phyloP scores from a whole-genome alignment of 2,888 invertebrate genomes.

The Parnassius smintheus region DNA sequence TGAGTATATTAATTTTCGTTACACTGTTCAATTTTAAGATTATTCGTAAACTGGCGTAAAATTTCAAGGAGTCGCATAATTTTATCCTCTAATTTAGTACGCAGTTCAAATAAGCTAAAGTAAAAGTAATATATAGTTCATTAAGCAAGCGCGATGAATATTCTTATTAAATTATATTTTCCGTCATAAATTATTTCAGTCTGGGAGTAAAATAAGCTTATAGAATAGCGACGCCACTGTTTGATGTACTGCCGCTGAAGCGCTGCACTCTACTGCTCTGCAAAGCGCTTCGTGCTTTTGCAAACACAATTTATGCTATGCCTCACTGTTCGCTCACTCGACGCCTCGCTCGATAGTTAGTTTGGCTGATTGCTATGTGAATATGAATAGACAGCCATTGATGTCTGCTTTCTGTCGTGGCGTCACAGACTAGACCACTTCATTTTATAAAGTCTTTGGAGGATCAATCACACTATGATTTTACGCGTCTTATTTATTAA shows the following conservation, averaged over 20 bases:
- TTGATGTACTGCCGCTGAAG: constrained; percentile 24
- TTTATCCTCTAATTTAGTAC: too few species aligned
- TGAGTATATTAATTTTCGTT: too few species aligned
- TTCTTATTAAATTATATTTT: constrained; percentile 23
- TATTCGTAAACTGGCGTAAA: too few species aligned
- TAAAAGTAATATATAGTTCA: background rate
- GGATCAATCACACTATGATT: background rate
- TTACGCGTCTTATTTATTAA: background rate
- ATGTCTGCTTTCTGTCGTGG: constrained; percentile 31
- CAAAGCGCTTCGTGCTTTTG: constrained; percentile 24
- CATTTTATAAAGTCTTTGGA: background rate
- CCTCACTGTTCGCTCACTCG: constrained; percentile 19
- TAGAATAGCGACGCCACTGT: constrained; percentile 18
- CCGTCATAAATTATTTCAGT: constrained; percentile 20
- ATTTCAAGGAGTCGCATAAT: too few species aligned
- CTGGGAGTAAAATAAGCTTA: constrained; percentile 18
- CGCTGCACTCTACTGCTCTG: constrained; percentile 17
- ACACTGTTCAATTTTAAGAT: too few species aligned
- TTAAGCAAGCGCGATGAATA: constrained; percentile 5
- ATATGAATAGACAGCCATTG: constrained; percentile 18
- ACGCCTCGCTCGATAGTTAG: constrained; percentile 20
- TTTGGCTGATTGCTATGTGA: constrained; percentile 24
- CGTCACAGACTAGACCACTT: background rate
- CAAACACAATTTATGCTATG: constrained; percentile 28
- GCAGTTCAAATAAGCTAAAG: too few species aligned